phyloP scores from a whole-genome alignment of 2,113 vertebrate species.

The Siniperca knerii region DNA sequence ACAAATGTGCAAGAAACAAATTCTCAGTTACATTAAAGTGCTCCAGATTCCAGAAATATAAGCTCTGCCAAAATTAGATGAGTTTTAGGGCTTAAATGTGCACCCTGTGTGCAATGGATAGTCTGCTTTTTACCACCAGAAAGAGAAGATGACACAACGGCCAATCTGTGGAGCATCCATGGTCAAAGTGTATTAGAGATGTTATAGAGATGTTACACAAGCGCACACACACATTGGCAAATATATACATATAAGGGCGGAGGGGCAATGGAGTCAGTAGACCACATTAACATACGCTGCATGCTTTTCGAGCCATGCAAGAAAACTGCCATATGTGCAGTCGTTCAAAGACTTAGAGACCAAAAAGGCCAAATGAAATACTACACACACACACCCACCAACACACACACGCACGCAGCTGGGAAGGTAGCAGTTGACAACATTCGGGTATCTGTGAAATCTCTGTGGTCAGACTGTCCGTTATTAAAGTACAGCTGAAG shows the following conservation, averaged over 20 bases:
- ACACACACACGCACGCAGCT: not conserved
- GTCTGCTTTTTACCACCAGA: constrained; percentile 69
- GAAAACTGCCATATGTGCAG: constrained; percentile 16
- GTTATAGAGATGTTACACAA: constrained; percentile 34
- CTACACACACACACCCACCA: constrained; percentile 11
- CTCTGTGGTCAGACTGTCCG: constrained; percentile 66
- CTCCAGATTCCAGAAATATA: constrained; percentile 16
- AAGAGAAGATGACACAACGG: constrained; percentile 59
- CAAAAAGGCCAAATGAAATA: not conserved
- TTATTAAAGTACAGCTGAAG: constrained; percentile 31
- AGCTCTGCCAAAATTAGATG: constrained; percentile 7
- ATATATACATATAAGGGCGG: not conserved
- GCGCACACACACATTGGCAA: not conserved
- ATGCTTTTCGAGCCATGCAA: not conserved
- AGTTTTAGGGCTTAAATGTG: constrained; percentile 20
- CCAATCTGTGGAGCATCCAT: constrained; percentile 62
- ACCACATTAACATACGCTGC: not conserved
- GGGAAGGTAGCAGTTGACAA: constrained; percentile 40
- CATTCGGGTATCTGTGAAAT: constrained; percentile 61
- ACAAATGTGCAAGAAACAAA: not conserved
- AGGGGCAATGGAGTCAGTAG: not conserved
- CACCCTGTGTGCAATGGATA: constrained; percentile 39
- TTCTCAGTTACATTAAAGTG: constrained; percentile 11
- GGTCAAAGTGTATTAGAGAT: constrained; percentile 46
- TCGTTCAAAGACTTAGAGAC: not conserved